A percentile compares a stretch with the other conserved stretches of the same genome.
Evolutionary conservation across 2,888 invertebrate species (phyloP).

Genomic region (Ormia ochracea): DNA sequence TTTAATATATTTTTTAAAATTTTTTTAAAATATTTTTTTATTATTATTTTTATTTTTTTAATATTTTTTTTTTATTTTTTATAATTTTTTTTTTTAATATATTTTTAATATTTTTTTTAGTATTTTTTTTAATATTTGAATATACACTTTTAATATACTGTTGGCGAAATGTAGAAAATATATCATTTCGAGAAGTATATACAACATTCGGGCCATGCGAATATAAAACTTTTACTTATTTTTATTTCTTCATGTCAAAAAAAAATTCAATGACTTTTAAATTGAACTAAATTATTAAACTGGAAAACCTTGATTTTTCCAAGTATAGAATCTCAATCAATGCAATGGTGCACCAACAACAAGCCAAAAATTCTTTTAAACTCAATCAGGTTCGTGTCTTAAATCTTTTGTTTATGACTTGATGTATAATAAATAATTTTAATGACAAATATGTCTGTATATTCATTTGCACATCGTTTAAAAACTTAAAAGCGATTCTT

Average conservation of each 20-base stretch:
- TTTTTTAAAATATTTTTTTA: too few relatives aligned
- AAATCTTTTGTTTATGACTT: conserved; percentile 44
- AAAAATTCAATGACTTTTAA: conserved; percentile 3
- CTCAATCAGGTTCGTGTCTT: conserved; percentile 45
- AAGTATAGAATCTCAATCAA: conserved; percentile 3
- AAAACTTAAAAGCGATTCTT: background rate
- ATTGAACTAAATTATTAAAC: background rate
- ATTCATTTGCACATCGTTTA: background rate
- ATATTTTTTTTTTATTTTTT: too few relatives aligned
- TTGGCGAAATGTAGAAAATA: too few relatives aligned
- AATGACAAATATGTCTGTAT: conserved; percentile 43
- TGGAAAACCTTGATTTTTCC: conserved; percentile 13
- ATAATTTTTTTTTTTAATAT: too few relatives aligned
- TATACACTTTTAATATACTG: too few relatives aligned
- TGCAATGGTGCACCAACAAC: background rate
- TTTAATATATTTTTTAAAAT: too few relatives aligned
- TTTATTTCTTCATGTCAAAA: background rate
- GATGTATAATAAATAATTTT: conserved; percentile 6
- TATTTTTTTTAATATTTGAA: too few relatives aligned
- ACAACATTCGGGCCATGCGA: too few relatives aligned
- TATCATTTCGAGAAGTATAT: too few relatives aligned
- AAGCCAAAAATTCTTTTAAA: background rate
- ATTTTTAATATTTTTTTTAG: too few relatives aligned
- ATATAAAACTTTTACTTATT: background rate
- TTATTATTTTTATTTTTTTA: too few relatives aligned